Percentiles rank a stretch among this genome's conserved stretches.
Conservation (phyloP, 37 sponge, comb jelly and placozoan species). For the Crambe crambe region DNA sequence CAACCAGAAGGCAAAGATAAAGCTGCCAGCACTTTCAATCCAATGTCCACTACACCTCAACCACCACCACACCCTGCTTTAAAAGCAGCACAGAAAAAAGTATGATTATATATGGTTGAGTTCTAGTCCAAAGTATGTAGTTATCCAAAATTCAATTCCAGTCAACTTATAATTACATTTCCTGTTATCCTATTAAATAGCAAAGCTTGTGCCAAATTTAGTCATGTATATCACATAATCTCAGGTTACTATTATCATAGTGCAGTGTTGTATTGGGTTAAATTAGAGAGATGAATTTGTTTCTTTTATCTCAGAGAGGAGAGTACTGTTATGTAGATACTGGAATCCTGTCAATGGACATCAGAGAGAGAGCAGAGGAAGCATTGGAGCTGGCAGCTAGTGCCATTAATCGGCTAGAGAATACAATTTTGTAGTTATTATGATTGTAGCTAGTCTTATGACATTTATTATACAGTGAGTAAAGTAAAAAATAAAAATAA, state of each 20-base stretch:
- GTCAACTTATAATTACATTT: no score
- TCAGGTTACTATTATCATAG: no score
- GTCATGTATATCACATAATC: no score
- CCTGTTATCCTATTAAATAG: no score
- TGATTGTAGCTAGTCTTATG: no score
- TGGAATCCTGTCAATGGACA: background rate
- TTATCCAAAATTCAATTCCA: background rate
- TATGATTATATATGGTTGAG: background rate
- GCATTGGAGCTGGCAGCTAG: background rate
- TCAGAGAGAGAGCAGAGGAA: background rate
- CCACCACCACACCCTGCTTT: conserved; percentile 20
- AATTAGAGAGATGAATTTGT: background rate
- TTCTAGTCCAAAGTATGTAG: no score
- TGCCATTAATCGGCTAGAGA: background rate
- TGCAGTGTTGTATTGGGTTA: no score
- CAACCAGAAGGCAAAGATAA: no score
- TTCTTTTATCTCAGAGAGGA: background rate
- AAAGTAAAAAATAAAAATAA: no score
- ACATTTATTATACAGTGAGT: no score
- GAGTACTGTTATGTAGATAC: background rate
- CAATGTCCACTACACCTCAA: background rate
- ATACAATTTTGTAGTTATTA: background rate
- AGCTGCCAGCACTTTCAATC: background rate
- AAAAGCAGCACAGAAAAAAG: conserved; percentile 17
- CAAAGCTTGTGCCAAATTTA: background rate